A percentile compares a stretch with the other conserved stretches of the same genome.
These are phyloP conservation scores for Rhodinocichla rosea DNA, from an alignment of 2,113 vertebrate species.

Conservation along the genomic window DNA sequence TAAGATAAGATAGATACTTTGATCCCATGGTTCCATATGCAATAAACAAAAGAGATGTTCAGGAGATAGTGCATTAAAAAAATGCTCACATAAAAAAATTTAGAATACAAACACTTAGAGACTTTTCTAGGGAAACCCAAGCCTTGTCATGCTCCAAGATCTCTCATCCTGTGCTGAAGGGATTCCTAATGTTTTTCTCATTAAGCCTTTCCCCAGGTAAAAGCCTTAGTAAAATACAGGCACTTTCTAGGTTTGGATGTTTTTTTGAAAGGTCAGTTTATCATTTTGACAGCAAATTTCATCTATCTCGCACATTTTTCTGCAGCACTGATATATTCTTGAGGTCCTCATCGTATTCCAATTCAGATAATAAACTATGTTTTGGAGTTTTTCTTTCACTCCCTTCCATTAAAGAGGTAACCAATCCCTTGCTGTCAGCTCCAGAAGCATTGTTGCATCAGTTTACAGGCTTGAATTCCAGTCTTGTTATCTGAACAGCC, in stretches of 20 bases:
- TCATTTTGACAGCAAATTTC: neutral
- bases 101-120: neutral
- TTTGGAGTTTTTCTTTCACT: neutral
- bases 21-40: neutral
- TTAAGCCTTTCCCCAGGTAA: neutral
- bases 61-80: neutral
- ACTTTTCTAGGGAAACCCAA: neutral
- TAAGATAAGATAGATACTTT: neutral
- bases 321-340: neutral
- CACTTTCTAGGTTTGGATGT: neutral
- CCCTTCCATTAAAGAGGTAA: neutral
- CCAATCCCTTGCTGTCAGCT: neutral
- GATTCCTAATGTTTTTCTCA: neutral
- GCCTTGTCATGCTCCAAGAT: neutral
- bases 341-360: neutral
- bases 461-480: neutral
- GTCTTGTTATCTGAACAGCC: neutral
- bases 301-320: neutral
- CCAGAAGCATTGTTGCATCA: neutral
- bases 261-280: neutral
- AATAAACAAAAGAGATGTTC: neutral
- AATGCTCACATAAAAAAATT: neutral
- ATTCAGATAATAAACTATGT: neutral
- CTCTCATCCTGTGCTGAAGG: neutral
- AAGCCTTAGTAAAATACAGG: neutral